Evolutionary conservation across 2,113 vertebrate species (phyloP).

Genomic region (Ploceus nigricollis): DNA sequence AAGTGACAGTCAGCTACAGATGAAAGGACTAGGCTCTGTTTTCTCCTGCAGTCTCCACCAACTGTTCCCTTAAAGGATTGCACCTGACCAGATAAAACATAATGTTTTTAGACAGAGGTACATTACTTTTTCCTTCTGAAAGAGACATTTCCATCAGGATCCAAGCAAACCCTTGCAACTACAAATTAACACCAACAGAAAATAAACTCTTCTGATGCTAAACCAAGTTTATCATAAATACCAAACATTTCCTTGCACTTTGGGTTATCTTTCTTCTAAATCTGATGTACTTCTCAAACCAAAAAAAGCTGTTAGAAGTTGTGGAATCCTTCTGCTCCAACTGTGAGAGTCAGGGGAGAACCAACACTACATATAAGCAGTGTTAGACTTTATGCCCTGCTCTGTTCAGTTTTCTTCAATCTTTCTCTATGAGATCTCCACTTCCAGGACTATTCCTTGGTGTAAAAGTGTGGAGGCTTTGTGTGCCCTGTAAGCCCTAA

Average conservation of each 20-base stretch:
- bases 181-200: neutral
- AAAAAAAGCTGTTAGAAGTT: neutral
- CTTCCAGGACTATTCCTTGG: neutral
- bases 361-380: neutral
- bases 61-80: neutral
- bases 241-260: neutral
- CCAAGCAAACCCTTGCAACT: neutral
- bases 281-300: neutral
- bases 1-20: conserved; percentile 30
- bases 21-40: neutral
- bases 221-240: neutral
- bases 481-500: neutral
- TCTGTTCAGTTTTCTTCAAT: neutral
- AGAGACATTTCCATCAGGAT: neutral
- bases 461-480: neutral
- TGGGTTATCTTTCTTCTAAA: neutral
- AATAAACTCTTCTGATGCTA: neutral
- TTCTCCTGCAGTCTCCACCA: neutral
- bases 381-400: neutral
- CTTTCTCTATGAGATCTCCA: neutral
- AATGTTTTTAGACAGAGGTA: neutral
- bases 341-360: neutral
- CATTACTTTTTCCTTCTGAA: neutral
- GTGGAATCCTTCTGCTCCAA: neutral
- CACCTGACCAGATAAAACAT: neutral